Evolutionary conservation across 1,140 invertebrate species (phyloP).

Genomic region (Acarapis woodi): DNA sequence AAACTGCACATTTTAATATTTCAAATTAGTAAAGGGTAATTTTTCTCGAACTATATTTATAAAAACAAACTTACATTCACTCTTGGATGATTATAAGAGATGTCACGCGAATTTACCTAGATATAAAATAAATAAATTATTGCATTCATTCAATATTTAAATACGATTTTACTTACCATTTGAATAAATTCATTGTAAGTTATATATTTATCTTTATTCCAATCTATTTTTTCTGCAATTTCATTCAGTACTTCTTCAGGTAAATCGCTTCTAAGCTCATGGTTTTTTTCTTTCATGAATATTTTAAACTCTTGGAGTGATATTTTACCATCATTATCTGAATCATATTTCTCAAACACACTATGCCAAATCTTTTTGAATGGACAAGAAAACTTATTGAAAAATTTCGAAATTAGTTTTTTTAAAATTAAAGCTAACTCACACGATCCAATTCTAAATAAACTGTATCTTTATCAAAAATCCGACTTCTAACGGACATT

Average conservation of each 20-base stretch:
- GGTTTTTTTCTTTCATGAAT: slow-evolving; percentile 28
- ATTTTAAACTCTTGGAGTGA: slow-evolving; percentile 32
- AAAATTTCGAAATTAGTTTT: background rate
- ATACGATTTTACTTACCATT: too few relatives aligned
- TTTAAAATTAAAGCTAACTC: background rate
- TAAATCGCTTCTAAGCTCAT: slow-evolving; percentile 28
- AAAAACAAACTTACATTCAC: too few relatives aligned
- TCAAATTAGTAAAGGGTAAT: slow-evolving; percentile 10
- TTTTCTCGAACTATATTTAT: slow-evolving; percentile 13
- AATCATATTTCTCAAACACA: slow-evolving; percentile 29
- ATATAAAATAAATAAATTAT: slow-evolving; percentile 1
- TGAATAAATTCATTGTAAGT: slow-evolving; percentile 45
- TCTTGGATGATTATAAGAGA: too few relatives aligned
- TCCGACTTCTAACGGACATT: too few relatives aligned
- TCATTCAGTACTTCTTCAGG: slow-evolving; percentile 34
- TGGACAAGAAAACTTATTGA: background rate
- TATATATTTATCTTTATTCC: slow-evolving; percentile 35
- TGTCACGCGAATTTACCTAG: too few relatives aligned
- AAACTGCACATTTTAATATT: background rate
- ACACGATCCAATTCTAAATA: slow-evolving; percentile 1
- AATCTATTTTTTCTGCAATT: slow-evolving; percentile 36
- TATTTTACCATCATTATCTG: slow-evolving; percentile 37
- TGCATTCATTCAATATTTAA: background rate
- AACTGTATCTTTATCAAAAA: background rate
- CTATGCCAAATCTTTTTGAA: slow-evolving; percentile 6